Conservation (phyloP, 64 coral and sea anemone species). For the Actinia equina region DNA sequence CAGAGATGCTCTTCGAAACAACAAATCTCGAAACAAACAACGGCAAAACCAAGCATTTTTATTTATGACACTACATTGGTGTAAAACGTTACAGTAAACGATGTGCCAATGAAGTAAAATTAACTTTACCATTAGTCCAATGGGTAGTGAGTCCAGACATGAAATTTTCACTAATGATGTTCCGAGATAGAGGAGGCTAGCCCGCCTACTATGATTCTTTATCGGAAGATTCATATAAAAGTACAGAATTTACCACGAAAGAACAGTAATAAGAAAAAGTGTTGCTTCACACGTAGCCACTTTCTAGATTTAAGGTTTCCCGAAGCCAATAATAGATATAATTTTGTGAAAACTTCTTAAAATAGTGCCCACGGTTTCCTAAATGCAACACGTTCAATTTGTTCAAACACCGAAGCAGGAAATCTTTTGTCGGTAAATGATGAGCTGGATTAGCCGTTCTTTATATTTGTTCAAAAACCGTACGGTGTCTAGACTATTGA, state of each 20-base stretch:
- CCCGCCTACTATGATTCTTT: neutral
- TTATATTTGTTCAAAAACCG: neutral
- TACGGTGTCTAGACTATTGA: neutral
- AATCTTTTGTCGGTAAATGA: neutral
- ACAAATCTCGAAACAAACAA: no score
- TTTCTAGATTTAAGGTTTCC: neutral
- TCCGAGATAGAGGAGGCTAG: no score
- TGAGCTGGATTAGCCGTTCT: neutral
- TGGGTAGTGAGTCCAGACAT: no score
- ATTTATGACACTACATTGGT: no score
- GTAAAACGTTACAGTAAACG: no score
- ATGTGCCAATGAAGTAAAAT: no score
- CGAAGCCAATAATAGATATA: neutral
- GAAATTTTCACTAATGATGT: no score
- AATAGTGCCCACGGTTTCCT: neutral
- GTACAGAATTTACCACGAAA: neutral
- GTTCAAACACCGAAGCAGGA: conserved; percentile 4
- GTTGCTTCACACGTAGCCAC: neutral
- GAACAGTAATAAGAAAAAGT: neutral
- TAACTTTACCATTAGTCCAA: no score
- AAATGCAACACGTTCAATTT: neutral
- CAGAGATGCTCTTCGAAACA: no score
- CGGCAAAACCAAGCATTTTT: no score
- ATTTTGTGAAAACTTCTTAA: neutral
- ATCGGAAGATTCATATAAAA: neutral